Evolutionary conservation across 2,113 vertebrate species (phyloP).

Genomic region (Hyla sarda): DNA sequence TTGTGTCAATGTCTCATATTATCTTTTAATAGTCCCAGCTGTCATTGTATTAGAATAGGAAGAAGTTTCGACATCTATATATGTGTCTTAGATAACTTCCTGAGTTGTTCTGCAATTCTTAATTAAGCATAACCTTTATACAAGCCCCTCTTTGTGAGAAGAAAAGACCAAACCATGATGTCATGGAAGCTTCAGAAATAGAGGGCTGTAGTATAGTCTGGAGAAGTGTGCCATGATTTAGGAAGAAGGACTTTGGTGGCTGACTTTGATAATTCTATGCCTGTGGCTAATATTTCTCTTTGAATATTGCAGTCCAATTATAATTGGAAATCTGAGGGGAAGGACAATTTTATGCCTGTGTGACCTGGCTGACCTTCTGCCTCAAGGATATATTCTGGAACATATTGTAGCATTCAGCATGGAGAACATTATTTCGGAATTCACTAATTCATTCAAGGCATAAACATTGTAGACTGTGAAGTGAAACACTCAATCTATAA

Average conservation of each 20-base stretch:
- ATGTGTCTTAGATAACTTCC: conserved; percentile 30
- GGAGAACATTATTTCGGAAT: neutral
- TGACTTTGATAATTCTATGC: conserved; percentile 65
- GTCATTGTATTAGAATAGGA: neutral
- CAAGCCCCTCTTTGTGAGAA: conserved; percentile 33
- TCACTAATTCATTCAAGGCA: neutral
- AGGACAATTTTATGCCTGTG: conserved; percentile 50
- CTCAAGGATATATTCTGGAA: neutral
- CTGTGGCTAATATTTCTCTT: conserved; percentile 65
- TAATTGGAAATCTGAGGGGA: conserved; percentile 63
- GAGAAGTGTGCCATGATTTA: conserved; percentile 68
- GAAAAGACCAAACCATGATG: conserved; percentile 61
- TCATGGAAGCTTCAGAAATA: conserved; percentile 63
- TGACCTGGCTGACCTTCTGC: conserved; percentile 59
- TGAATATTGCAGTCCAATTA: conserved; percentile 63
- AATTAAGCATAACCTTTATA: conserved; percentile 30
- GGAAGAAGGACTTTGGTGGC: conserved; percentile 62
- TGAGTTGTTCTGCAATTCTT: neutral
- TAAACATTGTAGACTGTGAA: neutral
- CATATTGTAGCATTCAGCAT: conserved; percentile 18
- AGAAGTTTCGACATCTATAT: neutral
- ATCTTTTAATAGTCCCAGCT: neutral
- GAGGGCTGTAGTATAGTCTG: conserved; percentile 68
- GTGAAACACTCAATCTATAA: neutral
- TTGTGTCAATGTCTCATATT: neutral